Evolutionary conservation across 2,797 vertebrate genomes (phyloP).

Genomic region (Notolabrus celidotus): DNA sequence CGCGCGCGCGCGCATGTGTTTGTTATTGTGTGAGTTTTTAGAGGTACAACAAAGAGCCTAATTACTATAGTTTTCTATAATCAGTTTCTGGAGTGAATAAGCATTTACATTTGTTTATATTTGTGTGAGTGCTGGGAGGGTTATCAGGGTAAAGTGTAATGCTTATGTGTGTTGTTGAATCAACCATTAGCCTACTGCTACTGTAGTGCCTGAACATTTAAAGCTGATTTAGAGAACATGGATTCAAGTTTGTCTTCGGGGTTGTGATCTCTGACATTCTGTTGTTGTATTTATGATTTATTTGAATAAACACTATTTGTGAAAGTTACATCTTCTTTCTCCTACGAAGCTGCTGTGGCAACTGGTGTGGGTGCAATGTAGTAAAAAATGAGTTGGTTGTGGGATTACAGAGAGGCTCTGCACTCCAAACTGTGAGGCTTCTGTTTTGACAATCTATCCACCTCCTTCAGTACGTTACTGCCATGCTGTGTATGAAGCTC

Average conservation of each 20-base stretch:
- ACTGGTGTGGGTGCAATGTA: slow-evolving; percentile 7
- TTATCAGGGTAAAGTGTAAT: slow-evolving; percentile 12
- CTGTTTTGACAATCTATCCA: slow-evolving; percentile 54
- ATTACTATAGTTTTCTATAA: slow-evolving; percentile 58
- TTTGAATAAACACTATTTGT: slow-evolving; percentile 22
- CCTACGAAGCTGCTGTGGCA: slow-evolving; percentile 20
- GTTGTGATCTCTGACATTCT: slow-evolving; percentile 28
- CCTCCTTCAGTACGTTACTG: slow-evolving; percentile 30
- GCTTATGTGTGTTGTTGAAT: slow-evolving; percentile 23
- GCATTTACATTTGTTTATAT: slow-evolving; percentile 19
- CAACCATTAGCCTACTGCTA: slow-evolving; percentile 25
- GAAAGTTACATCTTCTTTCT: slow-evolving; percentile 35
- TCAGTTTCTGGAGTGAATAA: slow-evolving; percentile 48
- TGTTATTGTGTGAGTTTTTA: slow-evolving; percentile 28
- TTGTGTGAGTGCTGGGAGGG: slow-evolving; percentile 2
- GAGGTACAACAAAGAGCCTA: slow-evolving; percentile 44
- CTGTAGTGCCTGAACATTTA: slow-evolving; percentile 49
- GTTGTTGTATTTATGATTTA: slow-evolving; percentile 25
- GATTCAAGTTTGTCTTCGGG: slow-evolving; percentile 35
- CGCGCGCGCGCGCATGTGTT: no score
- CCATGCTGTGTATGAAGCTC: slow-evolving; percentile 22
- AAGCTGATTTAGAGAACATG: slow-evolving; percentile 48
- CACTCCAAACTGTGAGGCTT: slow-evolving; percentile 33
- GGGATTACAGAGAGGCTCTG: slow-evolving; percentile 46
- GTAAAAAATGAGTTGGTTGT: slow-evolving; percentile 36